These are phyloP conservation scores for Belgica antarctica DNA, from an alignment of 2,888 invertebrate species.

Conservation along the genomic window DNA sequence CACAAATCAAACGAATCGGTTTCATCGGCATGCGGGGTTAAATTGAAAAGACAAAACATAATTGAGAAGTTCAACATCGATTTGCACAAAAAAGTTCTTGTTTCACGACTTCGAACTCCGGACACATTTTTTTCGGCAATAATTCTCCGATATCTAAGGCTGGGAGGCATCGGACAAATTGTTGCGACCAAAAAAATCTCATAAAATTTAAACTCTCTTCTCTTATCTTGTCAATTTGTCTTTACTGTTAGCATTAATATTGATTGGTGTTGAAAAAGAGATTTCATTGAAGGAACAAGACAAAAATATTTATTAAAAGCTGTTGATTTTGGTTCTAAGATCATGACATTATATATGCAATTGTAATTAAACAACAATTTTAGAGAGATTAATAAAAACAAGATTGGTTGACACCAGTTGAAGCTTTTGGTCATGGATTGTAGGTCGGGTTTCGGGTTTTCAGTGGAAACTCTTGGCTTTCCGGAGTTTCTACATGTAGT, in stretches of 20 bases:
- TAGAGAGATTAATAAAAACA: too few relatives aligned
- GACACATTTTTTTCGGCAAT: neutral
- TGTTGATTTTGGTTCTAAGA: too few relatives aligned
- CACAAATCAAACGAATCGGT: constrained; percentile 28
- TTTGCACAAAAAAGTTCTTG: neutral
- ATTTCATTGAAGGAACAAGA: constrained; percentile 27
- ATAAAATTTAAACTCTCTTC: neutral
- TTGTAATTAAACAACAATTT: constrained; percentile 15
- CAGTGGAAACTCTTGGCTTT: too few relatives aligned
- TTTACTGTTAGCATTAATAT: neutral
- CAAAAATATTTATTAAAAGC: too few relatives aligned
- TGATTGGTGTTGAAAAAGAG: neutral
- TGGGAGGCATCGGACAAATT: constrained; percentile 35
- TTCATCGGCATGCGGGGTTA: constrained; percentile 35
- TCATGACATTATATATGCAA: neutral
- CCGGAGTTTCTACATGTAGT: too few relatives aligned
- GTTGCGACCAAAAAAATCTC: neutral
- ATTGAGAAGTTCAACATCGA: too few relatives aligned
- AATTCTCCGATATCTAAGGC: constrained; percentile 37
- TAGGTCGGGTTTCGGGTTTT: too few relatives aligned
- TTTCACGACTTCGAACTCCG: neutral
- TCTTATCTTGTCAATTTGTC: constrained; percentile 13
- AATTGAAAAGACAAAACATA: neutral
- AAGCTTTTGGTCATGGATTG: too few relatives aligned
- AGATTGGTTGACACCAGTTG: too few relatives aligned